These are phyloP conservation scores for Resseliella maxima DNA, from an alignment of 2,888 invertebrate species.

Conservation along the genomic window DNA sequence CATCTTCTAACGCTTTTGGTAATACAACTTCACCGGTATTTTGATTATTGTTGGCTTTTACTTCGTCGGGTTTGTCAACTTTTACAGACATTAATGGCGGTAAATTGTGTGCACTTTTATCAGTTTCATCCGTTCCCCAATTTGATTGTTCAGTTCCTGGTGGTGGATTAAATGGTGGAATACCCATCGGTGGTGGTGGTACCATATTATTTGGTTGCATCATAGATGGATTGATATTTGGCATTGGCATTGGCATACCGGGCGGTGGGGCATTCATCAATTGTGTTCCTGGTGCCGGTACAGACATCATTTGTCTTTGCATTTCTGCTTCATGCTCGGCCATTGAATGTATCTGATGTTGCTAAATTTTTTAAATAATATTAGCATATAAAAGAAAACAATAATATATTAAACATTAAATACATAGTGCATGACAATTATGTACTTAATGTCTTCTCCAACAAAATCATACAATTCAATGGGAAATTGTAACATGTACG, in stretches of 20 bases:
- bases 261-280: conserved; percentile 57
- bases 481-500: not conserved
- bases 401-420: not conserved
- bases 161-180: conserved; percentile 10
- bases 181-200: conserved; percentile 60
- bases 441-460: too few species aligned
- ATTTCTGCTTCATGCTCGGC: conserved; percentile 62
- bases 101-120: conserved; percentile 59
- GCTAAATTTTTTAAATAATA: not conserved
- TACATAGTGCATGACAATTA: not conserved
- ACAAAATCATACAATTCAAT: not conserved
- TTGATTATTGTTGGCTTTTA: conserved; percentile 64
- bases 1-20: conserved; percentile 90
- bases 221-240: conserved; percentile 59
- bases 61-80: conserved; percentile 75
- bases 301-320: conserved; percentile 62
- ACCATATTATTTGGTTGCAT: conserved; percentile 62
- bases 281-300: conserved; percentile 58
- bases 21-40: conserved; percentile 73
- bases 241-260: conserved; percentile 56
- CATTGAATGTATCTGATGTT: conserved; percentile 58
- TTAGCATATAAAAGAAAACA: not conserved
- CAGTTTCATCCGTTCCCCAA: conserved; percentile 43
- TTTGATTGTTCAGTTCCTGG: not conserved
- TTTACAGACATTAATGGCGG: conserved; percentile 75